Evolutionary conservation across 2,888 invertebrate genomes (phyloP), one percentile per base, ranked within the genome.

Genomic region (Agonopterix arenella): DNA sequence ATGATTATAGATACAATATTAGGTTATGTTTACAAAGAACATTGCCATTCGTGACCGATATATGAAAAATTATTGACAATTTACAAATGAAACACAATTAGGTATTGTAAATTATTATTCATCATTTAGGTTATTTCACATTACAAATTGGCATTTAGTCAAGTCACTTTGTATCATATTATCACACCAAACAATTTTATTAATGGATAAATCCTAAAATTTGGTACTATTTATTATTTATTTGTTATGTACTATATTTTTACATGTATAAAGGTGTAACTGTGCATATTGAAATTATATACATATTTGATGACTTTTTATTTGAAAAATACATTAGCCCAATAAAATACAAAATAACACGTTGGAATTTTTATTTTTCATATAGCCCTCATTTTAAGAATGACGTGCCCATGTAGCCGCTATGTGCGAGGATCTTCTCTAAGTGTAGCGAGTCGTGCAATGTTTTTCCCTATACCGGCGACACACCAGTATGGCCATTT

Each of bases 171-270:
- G 82, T 84, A 85, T 78, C 59, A 78, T 37, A 79, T 74, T 76
- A 75, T 80, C 78, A 83, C 84, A 83, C 80, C 81, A 82, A 81
- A 80, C 79, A 80, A 76, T 84, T 79, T 84, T 79, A 78, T 75
- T 77, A 75, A 81, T 79, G 77, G 74, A 80, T 82, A 76, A 81
- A 81, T 81, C 82, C 78, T 77, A 74, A 79, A 81, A 80, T 76
- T 83, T 80, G 81, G 83, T 83, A 82, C 81, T 86, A 84, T 86
- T 86, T 88, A 88, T 86, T 88, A 85, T 88, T 89, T 88, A 82
- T 89, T 88, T 84, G 84, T 84, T 86, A 81, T 89, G 84, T 88
- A 84, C 85, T 82, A 84, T 88, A 88, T 88, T 85, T 84, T 88
- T 86, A 84, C 86, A 84, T 89, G 88, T 88, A 84, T 85, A 85